Evolutionary conservation across 2,888 invertebrate genomes (phyloP).

Genomic region (Synanthedon formicaeformis): DNA sequence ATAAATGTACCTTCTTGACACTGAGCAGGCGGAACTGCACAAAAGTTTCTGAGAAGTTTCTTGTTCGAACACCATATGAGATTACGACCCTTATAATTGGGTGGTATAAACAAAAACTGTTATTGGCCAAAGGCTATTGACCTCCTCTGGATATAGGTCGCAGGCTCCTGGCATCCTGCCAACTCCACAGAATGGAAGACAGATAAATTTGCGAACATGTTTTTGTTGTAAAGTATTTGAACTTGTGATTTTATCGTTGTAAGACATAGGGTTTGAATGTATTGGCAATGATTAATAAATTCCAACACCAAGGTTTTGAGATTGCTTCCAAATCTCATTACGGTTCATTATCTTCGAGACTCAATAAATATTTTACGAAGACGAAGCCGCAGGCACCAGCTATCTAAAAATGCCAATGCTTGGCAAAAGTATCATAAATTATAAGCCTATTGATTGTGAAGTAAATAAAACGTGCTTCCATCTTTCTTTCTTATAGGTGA

Average conservation of each 20-base stretch:
- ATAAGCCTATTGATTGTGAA: too few species aligned
- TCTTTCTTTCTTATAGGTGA: too few species aligned
- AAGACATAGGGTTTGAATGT: not conserved
- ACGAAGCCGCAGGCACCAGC: too few species aligned
- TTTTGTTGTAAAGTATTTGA: slow-evolving; percentile 3
- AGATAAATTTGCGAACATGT: slow-evolving; percentile 8
- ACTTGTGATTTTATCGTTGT: not conserved
- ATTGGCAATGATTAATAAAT: not conserved
- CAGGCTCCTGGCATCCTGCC: slow-evolving; percentile 23
- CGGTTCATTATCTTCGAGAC: too few species aligned
- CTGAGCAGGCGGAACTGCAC: too few species aligned
- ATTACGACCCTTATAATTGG: slow-evolving; percentile 14
- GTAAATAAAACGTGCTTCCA: too few species aligned
- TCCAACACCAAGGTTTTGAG: not conserved
- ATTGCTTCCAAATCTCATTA: not conserved
- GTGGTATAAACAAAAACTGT: slow-evolving; percentile 34
- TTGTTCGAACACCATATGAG: not conserved
- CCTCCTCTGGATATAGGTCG: slow-evolving; percentile 24
- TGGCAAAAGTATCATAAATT: too few species aligned
- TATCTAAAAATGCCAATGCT: too few species aligned
- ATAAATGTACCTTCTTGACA: too few species aligned
- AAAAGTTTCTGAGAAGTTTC: too few species aligned
- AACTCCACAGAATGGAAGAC: slow-evolving; percentile 11
- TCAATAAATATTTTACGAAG: too few species aligned
- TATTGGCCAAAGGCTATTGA: slow-evolving; percentile 24